Base-by-base conservation (phyloP, 2,113 vertebrate genomes). In the Parus major region DNA sequence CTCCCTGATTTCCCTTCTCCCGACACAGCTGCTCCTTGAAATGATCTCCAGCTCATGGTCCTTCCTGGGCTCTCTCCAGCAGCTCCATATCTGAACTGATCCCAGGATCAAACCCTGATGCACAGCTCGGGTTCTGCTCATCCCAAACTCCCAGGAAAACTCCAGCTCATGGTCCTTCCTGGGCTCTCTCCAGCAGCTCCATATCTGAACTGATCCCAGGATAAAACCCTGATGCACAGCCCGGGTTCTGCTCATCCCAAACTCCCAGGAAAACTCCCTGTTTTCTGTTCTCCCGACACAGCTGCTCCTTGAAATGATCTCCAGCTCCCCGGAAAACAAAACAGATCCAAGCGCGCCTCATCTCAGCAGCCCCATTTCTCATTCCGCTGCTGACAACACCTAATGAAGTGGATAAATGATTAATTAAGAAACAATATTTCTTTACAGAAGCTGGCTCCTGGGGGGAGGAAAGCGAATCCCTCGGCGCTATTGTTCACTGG, bases 371-470 rank as follows among this genome's bases (percentile, higher is more conserved):
- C 47, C 49, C 31, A 6, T 56, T 94, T 52, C 91, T 86, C 88
- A 93, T 86, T 65, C 94, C 1, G 18, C 20, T 14, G 75, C 84
- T 55, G 84, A 86, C 91, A 86, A 73, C 63, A 63, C 27, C 87
- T 93, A 97, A 96, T 88, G 95, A 92, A 82, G 94, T 79, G 84
- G 92, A 72, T 88, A 96, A 97, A 91, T 82, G 92, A 95, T 96
- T 97, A 92, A 96, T 95, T 95, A 97, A 92, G 80, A 90, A 76
- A 83, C 68, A 69, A 61, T 92, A 92, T 94, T 94, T 96, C 93
- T 88, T 79, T 46, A 52, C 42, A 69, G 92, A 60, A 94, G 63
- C 55, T 41, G 5, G 50, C 79, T 80, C 85, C 41, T 33, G 55
- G 64, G 61, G 77, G 52, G 33, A 20, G 5, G 23, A 18, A 5